phyloP scores from a whole-genome alignment of 23 tunicate species.

The Phallusia fumigata region DNA sequence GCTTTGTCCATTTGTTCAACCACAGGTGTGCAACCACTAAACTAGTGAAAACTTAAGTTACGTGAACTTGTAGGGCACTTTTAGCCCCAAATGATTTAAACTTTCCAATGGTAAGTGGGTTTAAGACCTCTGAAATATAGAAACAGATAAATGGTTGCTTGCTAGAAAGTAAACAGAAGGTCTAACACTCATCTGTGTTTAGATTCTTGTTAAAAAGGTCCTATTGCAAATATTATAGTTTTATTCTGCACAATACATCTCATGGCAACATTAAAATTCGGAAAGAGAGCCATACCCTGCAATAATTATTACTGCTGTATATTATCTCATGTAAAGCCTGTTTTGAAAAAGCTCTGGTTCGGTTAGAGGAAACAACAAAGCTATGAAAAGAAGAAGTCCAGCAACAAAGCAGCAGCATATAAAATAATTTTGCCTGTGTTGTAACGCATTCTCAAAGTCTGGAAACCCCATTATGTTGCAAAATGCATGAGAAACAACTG shows the following conservation, averaged over 20 bases:
- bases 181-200: too few species aligned
- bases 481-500: constrained; percentile 68
- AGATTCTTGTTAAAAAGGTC: too few species aligned
- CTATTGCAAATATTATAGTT: too few species aligned
- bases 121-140: too few species aligned
- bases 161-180: too few species aligned
- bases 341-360: constrained; percentile 45
- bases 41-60: too few species aligned
- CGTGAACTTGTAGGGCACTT: too few species aligned
- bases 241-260: neutral
- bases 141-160: too few species aligned
- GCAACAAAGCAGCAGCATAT: constrained; percentile 52
- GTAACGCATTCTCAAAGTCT: constrained; percentile 66
- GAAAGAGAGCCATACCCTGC: neutral
- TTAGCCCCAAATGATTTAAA: too few species aligned
- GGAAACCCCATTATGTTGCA: constrained; percentile 96
- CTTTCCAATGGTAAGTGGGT: too few species aligned
- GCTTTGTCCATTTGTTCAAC: too few species aligned
- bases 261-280: neutral
- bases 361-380: constrained; percentile 45
- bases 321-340: constrained; percentile 19
- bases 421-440: constrained; percentile 21
- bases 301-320: neutral
- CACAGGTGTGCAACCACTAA: too few species aligned
- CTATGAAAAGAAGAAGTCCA: constrained; percentile 56